These are phyloP conservation scores for Gallirallus australis DNA, from an alignment of 2,797 vertebrate genomes.

Conservation along the genomic window DNA sequence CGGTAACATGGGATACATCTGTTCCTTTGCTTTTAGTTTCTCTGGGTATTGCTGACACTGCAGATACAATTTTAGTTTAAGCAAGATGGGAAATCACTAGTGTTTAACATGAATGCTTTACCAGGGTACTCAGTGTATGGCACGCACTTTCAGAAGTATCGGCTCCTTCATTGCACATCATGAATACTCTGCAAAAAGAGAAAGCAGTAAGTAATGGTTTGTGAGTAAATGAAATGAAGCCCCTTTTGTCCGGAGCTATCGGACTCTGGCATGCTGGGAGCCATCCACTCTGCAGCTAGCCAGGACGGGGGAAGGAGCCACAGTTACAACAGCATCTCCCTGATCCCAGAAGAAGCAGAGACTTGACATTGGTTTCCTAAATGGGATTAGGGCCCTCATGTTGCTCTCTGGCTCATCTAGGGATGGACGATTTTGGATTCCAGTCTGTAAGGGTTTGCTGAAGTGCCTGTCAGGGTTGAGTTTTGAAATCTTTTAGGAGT, in stretches of 20 bases:
- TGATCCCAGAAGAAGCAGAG: neutral
- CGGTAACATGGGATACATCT: neutral
- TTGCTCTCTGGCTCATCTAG: neutral
- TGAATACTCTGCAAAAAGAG: neutral
- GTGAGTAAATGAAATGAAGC: neutral
- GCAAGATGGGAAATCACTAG: neutral
- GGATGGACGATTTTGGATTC: neutral
- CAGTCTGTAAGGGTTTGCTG: neutral
- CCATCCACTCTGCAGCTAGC: accelerated
- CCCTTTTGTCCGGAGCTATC: neutral
- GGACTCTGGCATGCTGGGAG: neutral
- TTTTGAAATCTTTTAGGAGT: neutral
- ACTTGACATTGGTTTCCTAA: neutral
- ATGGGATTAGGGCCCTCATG: neutral
- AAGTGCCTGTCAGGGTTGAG: neutral
- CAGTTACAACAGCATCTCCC: neutral
- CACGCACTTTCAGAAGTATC: neutral
- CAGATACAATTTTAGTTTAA: neutral
- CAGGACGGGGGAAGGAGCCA: neutral
- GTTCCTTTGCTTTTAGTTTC: neutral
- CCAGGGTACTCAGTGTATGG: neutral
- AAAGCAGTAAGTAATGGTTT: neutral
- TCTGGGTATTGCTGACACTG: neutral
- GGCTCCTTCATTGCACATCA: neutral
- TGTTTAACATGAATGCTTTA: neutral